Percentiles rank a stretch among this genome's conserved stretches.
Conservation (phyloP, 2,113 vertebrate species). For the Tupaia tana region DNA sequence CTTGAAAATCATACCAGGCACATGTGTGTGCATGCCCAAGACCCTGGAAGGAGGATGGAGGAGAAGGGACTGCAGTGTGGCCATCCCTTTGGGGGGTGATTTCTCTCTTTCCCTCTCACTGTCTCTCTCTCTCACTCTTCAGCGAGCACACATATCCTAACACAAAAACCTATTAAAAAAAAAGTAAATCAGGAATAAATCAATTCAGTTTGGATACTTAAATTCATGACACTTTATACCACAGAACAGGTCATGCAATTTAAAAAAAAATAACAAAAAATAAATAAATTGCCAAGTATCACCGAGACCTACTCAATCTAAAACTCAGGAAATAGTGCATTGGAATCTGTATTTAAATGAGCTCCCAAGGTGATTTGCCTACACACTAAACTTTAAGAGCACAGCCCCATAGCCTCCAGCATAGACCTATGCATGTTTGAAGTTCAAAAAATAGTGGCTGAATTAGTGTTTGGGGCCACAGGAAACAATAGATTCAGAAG, state of each 20-base stretch:
- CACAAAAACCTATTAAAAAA: too few species aligned
- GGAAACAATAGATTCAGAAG: neutral
- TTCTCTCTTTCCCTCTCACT: too few species aligned
- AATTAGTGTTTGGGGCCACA: neutral
- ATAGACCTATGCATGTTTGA: neutral
- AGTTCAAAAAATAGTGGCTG: neutral
- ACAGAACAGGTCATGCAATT: neutral
- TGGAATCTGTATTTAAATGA: neutral
- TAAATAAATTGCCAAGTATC: neutral
- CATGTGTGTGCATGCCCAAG: too few species aligned
- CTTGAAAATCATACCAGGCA: too few species aligned
- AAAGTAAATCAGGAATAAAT: neutral
- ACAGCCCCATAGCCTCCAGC: neutral
- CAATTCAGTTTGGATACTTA: neutral
- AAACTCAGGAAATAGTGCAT: neutral
- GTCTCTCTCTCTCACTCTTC: too few species aligned
- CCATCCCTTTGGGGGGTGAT: too few species aligned
- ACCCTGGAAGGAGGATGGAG: too few species aligned
- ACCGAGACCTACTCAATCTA: neutral
- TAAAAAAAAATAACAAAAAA: slow-evolving; percentile 28
- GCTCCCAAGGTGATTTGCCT: neutral
- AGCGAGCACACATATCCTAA: too few species aligned
- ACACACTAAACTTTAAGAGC: neutral
- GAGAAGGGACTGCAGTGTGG: too few species aligned
- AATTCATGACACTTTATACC: slow-evolving; percentile 12